Conservation (phyloP, 1,140 invertebrate genomes). For the Euura lappo region DNA sequence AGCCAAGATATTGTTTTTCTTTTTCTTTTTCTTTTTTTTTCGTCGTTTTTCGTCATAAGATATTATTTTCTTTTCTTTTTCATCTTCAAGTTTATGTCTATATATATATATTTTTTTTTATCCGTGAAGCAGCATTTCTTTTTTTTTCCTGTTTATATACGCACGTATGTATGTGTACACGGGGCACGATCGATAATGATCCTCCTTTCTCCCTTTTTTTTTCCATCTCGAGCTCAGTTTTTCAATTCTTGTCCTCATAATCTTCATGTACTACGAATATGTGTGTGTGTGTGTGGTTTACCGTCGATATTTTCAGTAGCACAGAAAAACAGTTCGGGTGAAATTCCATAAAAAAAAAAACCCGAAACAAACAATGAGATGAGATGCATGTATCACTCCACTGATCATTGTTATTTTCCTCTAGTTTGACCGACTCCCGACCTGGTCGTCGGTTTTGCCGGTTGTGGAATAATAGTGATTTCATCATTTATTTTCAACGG, state of each 20-base stretch:
- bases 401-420: conserved; percentile 58
- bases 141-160: conserved; percentile 12
- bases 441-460: conserved; percentile 64
- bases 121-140: neutral
- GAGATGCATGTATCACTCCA: conserved; percentile 47
- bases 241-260: too few relatives aligned
- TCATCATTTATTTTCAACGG: conserved; percentile 91
- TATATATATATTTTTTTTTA: conserved; percentile 7
- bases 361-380: conserved; percentile 31
- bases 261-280: too few relatives aligned
- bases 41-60: neutral
- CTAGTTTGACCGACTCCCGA: conserved; percentile 45
- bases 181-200: too few relatives aligned
- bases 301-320: too few relatives aligned
- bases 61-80: conserved; percentile 3
- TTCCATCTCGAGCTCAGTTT: too few relatives aligned
- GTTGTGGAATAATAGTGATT: conserved; percentile 91
- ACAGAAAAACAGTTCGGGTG: too few relatives aligned
- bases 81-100: neutral
- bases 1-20: conserved; percentile 11
- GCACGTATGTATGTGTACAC: too few relatives aligned
- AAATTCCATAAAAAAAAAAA: too few relatives aligned
- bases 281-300: conserved; percentile 21
- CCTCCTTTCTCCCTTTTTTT: too few relatives aligned
- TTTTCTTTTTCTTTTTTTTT: neutral